Evolutionary conservation across 2,888 invertebrate genomes (phyloP).

Genomic region (Dolichomitus sp.): DNA sequence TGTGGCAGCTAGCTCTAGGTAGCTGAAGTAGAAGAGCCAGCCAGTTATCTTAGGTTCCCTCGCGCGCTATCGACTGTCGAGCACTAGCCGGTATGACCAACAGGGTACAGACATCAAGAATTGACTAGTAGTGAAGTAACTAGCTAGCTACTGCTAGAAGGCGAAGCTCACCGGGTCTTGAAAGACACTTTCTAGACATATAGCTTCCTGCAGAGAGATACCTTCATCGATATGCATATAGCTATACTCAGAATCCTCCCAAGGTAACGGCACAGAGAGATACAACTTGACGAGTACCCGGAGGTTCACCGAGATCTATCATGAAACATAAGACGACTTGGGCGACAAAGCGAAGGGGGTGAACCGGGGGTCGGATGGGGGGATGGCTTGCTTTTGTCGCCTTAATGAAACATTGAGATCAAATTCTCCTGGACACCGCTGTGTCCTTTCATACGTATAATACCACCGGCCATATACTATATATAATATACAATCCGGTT

Average conservation of each 20-base stretch:
- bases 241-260: constrained; percentile 26
- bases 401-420: constrained; percentile 56
- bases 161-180: constrained; percentile 36
- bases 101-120: constrained; percentile 14
- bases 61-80: constrained; percentile 9
- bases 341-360: constrained; percentile 1
- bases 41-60: constrained; percentile 35
- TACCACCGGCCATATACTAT: not conserved
- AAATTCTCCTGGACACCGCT: constrained; percentile 23
- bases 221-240: constrained; percentile 58
- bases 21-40: constrained; percentile 31
- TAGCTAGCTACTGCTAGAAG: constrained; percentile 22
- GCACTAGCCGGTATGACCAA: constrained; percentile 5
- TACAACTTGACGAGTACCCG: constrained; percentile 47
- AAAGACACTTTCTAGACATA: constrained; percentile 40
- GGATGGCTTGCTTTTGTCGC: constrained; percentile 37
- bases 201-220: constrained; percentile 26
- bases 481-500: not conserved
- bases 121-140: constrained; percentile 14
- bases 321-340: constrained; percentile 32
- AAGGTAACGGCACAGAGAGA: constrained; percentile 27
- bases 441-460: constrained; percentile 15
- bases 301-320: constrained; percentile 32
- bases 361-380: not conserved
- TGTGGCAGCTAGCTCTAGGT: not conserved